phyloP scores from a whole-genome alignment of 2,113 vertebrate genomes.

The Megaleporinus macrocephalus region DNA sequence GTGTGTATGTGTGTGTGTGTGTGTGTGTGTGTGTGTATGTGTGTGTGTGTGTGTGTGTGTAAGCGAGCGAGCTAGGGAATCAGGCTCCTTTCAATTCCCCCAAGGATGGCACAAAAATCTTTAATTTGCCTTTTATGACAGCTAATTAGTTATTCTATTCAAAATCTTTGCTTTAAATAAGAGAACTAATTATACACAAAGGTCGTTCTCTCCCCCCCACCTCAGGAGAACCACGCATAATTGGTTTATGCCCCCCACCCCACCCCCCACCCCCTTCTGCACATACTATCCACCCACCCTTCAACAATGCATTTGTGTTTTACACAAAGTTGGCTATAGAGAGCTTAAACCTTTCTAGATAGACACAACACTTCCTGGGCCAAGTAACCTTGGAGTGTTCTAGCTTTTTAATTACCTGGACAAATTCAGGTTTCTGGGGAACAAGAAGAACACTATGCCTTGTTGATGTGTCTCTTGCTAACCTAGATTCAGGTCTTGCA shows the following conservation, averaged over 20 bases:
- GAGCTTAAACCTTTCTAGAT: constrained; percentile 76
- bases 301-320: constrained; percentile 79
- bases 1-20: constrained; percentile 17
- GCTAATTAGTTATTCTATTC: constrained; percentile 93
- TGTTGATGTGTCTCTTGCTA: constrained; percentile 34
- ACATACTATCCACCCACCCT: constrained; percentile 51
- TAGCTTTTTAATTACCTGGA: constrained; percentile 32
- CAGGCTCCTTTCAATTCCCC: constrained; percentile 76
- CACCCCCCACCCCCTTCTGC: constrained; percentile 10
- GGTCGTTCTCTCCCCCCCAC: constrained; percentile 82
- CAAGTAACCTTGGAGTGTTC: constrained; percentile 20
- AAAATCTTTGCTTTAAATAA: constrained; percentile 94
- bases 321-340: constrained; percentile 78
- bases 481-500: constrained; percentile 52
- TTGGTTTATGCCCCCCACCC: constrained; percentile 81
- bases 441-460: not conserved
- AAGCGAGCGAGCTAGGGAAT: constrained; percentile 65
- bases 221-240: constrained; percentile 83
- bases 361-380: constrained; percentile 53
- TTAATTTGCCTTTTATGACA: constrained; percentile 93
- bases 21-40: constrained; percentile 47
- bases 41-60: constrained; percentile 40
- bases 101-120: constrained; percentile 84
- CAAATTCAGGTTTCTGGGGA: constrained; percentile 21
- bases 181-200: constrained; percentile 93